phyloP scores from a whole-genome alignment of 1,140 invertebrate species.

The Drosophila tristis region DNA sequence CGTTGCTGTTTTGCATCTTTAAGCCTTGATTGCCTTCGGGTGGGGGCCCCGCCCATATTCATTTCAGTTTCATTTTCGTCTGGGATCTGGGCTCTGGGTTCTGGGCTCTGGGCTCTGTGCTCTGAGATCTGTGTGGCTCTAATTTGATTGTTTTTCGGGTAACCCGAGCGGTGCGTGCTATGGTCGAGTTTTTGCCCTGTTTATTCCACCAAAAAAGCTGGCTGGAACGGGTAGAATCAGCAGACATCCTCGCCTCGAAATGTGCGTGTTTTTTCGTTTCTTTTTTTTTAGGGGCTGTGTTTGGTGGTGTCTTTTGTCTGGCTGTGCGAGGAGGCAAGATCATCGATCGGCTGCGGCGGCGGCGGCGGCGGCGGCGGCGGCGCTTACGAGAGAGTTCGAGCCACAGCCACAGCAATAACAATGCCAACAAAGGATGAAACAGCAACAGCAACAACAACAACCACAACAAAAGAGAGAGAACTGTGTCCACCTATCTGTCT shows the following conservation, averaged over 20 bases:
- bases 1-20: too few species aligned
- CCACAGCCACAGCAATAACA: slow-evolving; percentile 46
- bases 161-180: slow-evolving; percentile 41
- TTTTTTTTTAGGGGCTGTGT: neutral
- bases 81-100: neutral
- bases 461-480: slow-evolving; percentile 34
- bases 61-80: slow-evolving; percentile 30
- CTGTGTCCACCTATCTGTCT: slow-evolving; percentile 78
- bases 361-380: slow-evolving; percentile 28
- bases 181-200: slow-evolving; percentile 19
- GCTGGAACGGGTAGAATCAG: slow-evolving; percentile 6
- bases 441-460: slow-evolving; percentile 71
- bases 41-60: slow-evolving; percentile 1
- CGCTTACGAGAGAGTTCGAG: slow-evolving; percentile 37
- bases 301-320: slow-evolving; percentile 34
- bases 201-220: slow-evolving; percentile 18
- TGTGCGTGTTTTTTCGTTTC: slow-evolving; percentile 29
- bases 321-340: slow-evolving; percentile 28
- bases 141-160: slow-evolving; percentile 43
- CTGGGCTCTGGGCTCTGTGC: neutral
- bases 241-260: slow-evolving; percentile 12
- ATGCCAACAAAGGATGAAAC: slow-evolving; percentile 48
- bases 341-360: slow-evolving; percentile 46
- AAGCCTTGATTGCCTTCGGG: too few species aligned
- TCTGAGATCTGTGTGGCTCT: slow-evolving; percentile 18